Evolutionary conservation across 2,888 invertebrate genomes (phyloP).

Genomic region (Ichneumoninae sp.): DNA sequence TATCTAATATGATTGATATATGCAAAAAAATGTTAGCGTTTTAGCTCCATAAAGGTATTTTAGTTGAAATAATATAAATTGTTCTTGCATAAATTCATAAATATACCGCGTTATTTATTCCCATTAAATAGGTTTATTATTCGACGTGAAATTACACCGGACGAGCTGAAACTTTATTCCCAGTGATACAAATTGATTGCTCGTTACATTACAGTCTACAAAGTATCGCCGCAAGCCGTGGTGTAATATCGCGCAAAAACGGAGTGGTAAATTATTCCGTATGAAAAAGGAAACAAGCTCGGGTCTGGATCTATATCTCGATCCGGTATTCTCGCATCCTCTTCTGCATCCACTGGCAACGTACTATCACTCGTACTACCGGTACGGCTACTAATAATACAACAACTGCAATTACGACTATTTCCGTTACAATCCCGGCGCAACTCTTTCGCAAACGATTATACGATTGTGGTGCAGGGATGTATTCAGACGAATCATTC

Average conservation of each 20-base stretch:
- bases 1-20: neutral
- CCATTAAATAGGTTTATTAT: neutral
- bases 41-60: neutral
- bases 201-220: neutral
- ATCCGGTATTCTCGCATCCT: slow-evolving; percentile 15
- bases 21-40: neutral
- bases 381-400: slow-evolving; percentile 15
- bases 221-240: neutral
- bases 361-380: slow-evolving; percentile 32
- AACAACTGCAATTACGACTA: slow-evolving; percentile 32
- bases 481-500: slow-evolving; percentile 9
- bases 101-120: neutral
- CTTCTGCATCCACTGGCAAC: neutral
- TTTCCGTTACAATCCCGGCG: slow-evolving; percentile 31
- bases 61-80: neutral
- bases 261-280: neutral
- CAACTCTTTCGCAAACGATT: slow-evolving; percentile 28
- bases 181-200: slow-evolving; percentile 2
- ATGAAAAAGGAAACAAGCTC: slow-evolving; percentile 24
- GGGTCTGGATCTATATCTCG: slow-evolving; percentile 31
- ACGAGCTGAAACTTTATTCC: neutral
- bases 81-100: neutral
- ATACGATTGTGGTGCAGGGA: slow-evolving; percentile 4
- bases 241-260: neutral
- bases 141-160: neutral